Percentiles rank a stretch among this genome's conserved stretches.
Evolutionary conservation across 1,140 invertebrate genomes (phyloP).

Genomic region (Lasaia peninsularis): DNA sequence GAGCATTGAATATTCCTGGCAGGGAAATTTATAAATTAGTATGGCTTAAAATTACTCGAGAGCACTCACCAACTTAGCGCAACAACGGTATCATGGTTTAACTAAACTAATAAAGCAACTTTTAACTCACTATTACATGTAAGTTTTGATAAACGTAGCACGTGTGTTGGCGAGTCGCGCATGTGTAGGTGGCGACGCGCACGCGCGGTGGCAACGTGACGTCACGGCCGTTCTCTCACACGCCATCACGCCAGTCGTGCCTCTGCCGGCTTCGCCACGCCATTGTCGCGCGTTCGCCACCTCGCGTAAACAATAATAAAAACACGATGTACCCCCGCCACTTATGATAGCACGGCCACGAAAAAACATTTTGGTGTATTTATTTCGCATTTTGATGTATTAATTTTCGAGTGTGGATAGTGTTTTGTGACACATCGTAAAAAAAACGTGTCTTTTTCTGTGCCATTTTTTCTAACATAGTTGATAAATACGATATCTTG

Average conservation of each 20-base stretch:
- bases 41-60: conserved; percentile 10
- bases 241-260: conserved; percentile 47
- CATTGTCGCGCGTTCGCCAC: conserved; percentile 38
- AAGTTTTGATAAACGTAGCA: conserved; percentile 33
- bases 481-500: conserved; percentile 52
- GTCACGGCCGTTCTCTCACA: conserved; percentile 31
- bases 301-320: conserved; percentile 58
- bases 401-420: conserved; percentile 47
- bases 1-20: not conserved
- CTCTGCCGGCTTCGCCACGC: conserved; percentile 42
- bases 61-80: conserved; percentile 20
- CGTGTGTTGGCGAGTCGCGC: conserved; percentile 26
- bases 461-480: conserved; percentile 60
- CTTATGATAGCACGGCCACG: conserved; percentile 57
- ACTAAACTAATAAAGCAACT: conserved; percentile 48
- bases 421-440: conserved; percentile 46
- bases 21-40: conserved; percentile 11
- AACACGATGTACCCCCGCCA: conserved; percentile 51
- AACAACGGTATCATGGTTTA: conserved; percentile 35
- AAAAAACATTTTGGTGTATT: conserved; percentile 54
- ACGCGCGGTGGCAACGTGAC: conserved; percentile 29
- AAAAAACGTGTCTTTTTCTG: conserved; percentile 70
- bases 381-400: conserved; percentile 64
- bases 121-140: conserved; percentile 33
- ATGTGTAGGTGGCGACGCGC: conserved; percentile 33